Conservation (phyloP, 2,797 vertebrate species). For the Orientallactaga sibirica region DNA sequence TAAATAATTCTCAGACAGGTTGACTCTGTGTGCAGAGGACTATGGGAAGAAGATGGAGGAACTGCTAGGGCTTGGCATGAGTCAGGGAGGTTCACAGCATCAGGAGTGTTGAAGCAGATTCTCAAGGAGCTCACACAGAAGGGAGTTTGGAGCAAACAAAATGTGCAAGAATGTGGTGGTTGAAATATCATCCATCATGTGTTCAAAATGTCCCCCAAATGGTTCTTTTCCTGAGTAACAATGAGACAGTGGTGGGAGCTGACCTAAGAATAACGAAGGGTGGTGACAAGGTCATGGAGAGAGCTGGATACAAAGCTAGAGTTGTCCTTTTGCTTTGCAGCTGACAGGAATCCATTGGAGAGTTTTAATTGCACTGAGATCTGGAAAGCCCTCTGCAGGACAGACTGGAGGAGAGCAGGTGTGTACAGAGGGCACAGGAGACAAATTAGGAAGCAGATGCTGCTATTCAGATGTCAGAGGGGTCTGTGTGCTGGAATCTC, state of each 20-base stretch:
- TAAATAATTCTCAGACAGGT: neutral
- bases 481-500: neutral
- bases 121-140: neutral
- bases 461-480: too few species aligned
- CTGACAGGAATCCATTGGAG: neutral
- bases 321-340: neutral
- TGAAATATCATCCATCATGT: neutral
- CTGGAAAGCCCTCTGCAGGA: neutral
- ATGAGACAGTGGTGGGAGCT: too few species aligned
- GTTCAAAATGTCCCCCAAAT: neutral
- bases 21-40: neutral
- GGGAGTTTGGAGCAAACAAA: neutral
- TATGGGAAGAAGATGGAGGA: neutral
- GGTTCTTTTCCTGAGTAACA: neutral
- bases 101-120: neutral
- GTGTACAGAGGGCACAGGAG: accelerated
- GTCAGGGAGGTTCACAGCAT: neutral
- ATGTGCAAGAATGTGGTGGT: neutral
- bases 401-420: neutral
- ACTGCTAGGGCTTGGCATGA: neutral
- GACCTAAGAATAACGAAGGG: neutral
- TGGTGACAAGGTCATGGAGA: accelerated
- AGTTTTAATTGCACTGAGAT: neutral
- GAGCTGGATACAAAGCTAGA: neutral
- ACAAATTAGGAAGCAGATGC: too few species aligned